phyloP scores from a whole-genome alignment of 1,140 invertebrate genomes.

The Papilio xuthus region DNA sequence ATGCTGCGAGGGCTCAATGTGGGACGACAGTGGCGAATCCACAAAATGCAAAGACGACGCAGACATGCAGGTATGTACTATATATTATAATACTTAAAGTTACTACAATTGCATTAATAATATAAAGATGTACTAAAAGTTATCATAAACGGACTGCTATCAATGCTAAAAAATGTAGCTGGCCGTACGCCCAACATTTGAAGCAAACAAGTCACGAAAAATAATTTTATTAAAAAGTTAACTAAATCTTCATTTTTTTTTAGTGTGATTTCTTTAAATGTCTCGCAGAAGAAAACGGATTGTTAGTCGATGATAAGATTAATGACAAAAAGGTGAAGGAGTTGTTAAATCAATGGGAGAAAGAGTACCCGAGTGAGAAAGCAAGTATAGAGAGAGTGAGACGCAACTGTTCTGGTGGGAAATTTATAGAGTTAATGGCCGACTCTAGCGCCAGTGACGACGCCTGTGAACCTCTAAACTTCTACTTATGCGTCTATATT shows the following conservation, averaged over 20 bases:
- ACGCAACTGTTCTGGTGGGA: constrained; percentile 44
- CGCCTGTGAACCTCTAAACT: constrained; percentile 46
- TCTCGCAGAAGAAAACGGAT: constrained; percentile 42
- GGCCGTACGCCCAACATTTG: too few species aligned
- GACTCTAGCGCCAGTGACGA: constrained; percentile 32
- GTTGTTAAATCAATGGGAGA: constrained; percentile 42
- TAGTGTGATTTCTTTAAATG: constrained; percentile 52
- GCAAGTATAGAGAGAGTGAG: constrained; percentile 40
- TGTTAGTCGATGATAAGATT: constrained; percentile 46
- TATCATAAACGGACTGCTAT: too few species aligned
- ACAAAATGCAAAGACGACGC: constrained; percentile 18
- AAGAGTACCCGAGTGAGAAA: constrained; percentile 42
- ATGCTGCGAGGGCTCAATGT: constrained; percentile 12
- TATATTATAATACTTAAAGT: background rate
- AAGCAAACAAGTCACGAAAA: background rate
- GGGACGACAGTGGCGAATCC: background rate
- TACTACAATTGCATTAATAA: too few species aligned
- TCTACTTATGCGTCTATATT: constrained; percentile 46
- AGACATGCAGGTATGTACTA: constrained; percentile 1
- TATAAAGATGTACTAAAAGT: too few species aligned
- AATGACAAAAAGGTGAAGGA: constrained; percentile 45
- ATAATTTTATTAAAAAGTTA: background rate
- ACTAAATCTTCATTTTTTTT: background rate
- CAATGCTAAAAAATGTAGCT: too few species aligned
- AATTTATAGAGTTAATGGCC: constrained; percentile 42